These are phyloP conservation scores for Leptinotarsa tumamoca DNA, from an alignment of 2,888 invertebrate species.

Conservation along the genomic window DNA sequence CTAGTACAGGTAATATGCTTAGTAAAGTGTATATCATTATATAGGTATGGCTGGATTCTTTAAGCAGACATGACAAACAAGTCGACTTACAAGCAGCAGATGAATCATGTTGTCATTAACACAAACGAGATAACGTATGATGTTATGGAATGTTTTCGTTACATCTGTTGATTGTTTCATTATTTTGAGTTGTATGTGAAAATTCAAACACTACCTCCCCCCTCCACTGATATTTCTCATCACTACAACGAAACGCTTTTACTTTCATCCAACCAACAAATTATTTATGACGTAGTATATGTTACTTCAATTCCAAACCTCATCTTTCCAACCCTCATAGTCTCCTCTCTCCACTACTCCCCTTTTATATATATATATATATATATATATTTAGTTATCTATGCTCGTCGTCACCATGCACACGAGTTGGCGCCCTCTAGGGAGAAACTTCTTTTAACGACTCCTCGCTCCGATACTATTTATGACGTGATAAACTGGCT, in stretches of 20 bases:
- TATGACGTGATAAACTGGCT: slow-evolving; percentile 53
- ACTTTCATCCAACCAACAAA: background rate
- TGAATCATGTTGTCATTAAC: too few species aligned
- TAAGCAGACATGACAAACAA: too few species aligned
- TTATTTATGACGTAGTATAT: background rate
- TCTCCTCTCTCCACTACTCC: background rate
- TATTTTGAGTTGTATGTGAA: too few species aligned
- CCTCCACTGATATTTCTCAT: too few species aligned
- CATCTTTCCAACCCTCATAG: background rate
- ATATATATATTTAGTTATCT: slow-evolving; percentile 50
- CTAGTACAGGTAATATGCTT: too few species aligned
- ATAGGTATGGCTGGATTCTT: too few species aligned
- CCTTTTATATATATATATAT: slow-evolving; percentile 23
- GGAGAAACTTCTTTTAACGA: slow-evolving; percentile 58
- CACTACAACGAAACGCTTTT: background rate
- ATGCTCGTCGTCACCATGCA: slow-evolving; percentile 50
- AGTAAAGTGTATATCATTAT: too few species aligned
- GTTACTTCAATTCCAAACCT: background rate
- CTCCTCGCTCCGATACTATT: slow-evolving; percentile 52
- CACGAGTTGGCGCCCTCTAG: slow-evolving; percentile 55
- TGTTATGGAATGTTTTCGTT: too few species aligned
- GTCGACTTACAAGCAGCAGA: too few species aligned
- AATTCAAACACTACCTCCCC: too few species aligned
- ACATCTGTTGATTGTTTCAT: too few species aligned
- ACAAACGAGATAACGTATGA: too few species aligned